A percentile compares a stretch with the other conserved stretches of the same genome.
phyloP scores from a whole-genome alignment of 1,140 invertebrate species.

The Calliopsis andreniformis region DNA sequence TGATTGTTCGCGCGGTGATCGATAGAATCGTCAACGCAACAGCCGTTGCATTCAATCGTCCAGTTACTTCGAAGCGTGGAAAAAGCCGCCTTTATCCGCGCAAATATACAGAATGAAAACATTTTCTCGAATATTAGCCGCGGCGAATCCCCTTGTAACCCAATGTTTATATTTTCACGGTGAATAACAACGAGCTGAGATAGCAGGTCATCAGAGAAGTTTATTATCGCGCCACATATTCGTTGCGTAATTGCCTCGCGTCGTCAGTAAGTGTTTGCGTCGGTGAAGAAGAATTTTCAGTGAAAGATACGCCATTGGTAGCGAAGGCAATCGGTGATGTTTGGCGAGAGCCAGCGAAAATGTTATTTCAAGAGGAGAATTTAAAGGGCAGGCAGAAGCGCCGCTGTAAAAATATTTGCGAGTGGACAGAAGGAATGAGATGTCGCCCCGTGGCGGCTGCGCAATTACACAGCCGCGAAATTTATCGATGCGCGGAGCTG shows the following conservation, averaged over 20 bases:
- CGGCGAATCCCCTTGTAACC: too few species aligned
- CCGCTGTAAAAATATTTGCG: constrained; percentile 9
- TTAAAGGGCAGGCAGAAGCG: background rate
- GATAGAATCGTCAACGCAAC: background rate
- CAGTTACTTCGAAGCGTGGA: background rate
- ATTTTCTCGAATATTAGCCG: too few species aligned
- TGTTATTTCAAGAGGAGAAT: background rate
- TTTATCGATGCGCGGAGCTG: background rate
- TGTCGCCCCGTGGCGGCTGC: too few species aligned
- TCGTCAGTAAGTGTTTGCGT: background rate
- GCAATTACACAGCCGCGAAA: background rate
- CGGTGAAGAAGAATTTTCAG: too few species aligned
- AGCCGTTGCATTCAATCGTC: background rate
- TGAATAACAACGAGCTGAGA: too few species aligned
- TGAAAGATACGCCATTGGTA: too few species aligned
- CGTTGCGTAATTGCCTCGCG: too few species aligned
- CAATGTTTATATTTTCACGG: background rate
- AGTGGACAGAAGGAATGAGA: background rate
- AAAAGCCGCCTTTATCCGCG: too few species aligned
- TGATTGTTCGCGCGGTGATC: background rate
- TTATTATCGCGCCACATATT: background rate
- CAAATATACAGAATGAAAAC: too few species aligned
- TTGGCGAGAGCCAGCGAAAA: background rate
- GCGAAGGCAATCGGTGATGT: background rate
- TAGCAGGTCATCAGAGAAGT: too few species aligned